phyloP scores from a whole-genome alignment of 2,888 invertebrate species.

The Prosopocoilus inquinatus region DNA sequence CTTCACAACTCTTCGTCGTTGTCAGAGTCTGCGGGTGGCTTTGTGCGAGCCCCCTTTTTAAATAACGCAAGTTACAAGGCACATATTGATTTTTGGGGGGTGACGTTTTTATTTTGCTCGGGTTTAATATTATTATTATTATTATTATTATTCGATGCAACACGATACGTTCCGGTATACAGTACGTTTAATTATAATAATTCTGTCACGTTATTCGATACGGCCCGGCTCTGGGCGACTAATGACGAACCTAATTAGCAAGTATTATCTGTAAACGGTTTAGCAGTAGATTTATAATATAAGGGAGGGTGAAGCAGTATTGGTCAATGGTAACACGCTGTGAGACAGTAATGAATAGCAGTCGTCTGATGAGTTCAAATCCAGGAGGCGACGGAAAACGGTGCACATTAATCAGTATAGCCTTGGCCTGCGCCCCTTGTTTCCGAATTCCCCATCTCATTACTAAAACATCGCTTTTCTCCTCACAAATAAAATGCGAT shows the following conservation, averaged over 20 bases:
- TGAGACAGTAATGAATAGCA: conserved; percentile 45
- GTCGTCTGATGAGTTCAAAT: conserved; percentile 42
- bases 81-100: too few relatives aligned
- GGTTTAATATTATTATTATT: too few relatives aligned
- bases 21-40: too few relatives aligned
- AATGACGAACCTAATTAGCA: conserved; percentile 42
- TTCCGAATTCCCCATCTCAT: conserved; percentile 38
- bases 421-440: conserved; percentile 27
- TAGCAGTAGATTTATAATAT: conserved; percentile 12
- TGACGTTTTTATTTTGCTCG: too few relatives aligned
- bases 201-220: conserved; percentile 29
- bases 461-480: conserved; percentile 37
- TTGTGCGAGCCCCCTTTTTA: too few relatives aligned
- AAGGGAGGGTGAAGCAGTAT: background rate
- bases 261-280: conserved; percentile 39
- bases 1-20: too few relatives aligned
- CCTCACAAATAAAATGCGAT: conserved; percentile 35
- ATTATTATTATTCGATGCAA: too few relatives aligned
- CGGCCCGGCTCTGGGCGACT: too few relatives aligned
- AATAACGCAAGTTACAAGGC: too few relatives aligned
- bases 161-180: too few relatives aligned
- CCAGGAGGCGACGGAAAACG: conserved; percentile 44
- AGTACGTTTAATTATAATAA: background rate
- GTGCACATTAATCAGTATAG: conserved; percentile 21
- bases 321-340: conserved; percentile 15